phyloP scores from a whole-genome alignment of 2,113 vertebrate genomes.

The Nycticebus coucang region DNA sequence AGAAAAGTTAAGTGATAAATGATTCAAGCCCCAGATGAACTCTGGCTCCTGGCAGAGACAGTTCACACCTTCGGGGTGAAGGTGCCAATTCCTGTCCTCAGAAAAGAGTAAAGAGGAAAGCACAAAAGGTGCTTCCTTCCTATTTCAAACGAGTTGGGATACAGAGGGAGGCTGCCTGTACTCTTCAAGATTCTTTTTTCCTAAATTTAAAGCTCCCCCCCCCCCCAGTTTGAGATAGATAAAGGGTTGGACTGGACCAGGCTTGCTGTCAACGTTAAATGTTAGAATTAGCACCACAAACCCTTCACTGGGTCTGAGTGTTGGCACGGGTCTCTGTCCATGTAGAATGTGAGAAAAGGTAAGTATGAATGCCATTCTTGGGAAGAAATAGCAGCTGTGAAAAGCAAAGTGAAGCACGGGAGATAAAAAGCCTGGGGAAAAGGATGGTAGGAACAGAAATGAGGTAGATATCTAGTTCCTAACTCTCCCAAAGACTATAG shows the following conservation, averaged over 20 bases:
- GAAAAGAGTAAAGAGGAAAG: conserved; percentile 24
- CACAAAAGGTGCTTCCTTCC: conserved; percentile 18
- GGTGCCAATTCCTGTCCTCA: background rate
- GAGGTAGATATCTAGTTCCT: conserved; percentile 60
- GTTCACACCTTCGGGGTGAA: background rate
- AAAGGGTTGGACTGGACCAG: background rate
- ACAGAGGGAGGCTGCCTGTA: background rate
- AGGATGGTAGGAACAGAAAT: background rate
- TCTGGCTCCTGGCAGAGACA: background rate
- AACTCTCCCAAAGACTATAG: background rate
- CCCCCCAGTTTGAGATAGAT: background rate
- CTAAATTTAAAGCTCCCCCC: conserved; percentile 22
- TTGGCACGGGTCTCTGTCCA: background rate
- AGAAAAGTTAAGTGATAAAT: background rate
- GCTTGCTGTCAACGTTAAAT: background rate
- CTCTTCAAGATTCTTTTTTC: background rate
- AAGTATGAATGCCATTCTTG: background rate
- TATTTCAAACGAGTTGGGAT: background rate
- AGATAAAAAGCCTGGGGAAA: background rate
- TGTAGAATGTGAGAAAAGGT: background rate
- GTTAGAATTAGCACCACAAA: conserved; percentile 51
- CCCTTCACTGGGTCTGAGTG: background rate
- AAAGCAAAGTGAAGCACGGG: background rate
- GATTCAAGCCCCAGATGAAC: background rate
- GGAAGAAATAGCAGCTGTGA: background rate